Base-by-base conservation (phyloP, 2,888 invertebrate genomes). In the Heliconius ethilla region DNA sequence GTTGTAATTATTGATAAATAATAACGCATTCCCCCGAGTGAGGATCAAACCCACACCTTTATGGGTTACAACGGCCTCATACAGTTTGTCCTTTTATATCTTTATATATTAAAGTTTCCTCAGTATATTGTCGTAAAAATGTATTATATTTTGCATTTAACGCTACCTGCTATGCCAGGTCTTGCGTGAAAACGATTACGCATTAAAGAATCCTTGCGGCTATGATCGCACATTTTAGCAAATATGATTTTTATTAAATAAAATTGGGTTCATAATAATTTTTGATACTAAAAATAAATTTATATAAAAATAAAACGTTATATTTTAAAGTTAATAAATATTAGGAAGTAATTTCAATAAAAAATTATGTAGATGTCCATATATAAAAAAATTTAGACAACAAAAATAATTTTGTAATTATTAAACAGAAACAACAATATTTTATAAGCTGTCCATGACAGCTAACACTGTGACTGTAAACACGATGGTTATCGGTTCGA, bases 181-280 rank as follows among this genome's bases (percentile, higher is more conserved):
- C 72, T 72, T 51, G 72, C 66, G 77, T 66, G 77, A 77, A 76
- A 76, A 73, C 72, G 77, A 77, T 76, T 65, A 76, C 15, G 18
- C 40, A 27, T 63, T 65, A 40, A 59, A 74, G 63, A 74, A 63
- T 65, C 63, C 40, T 74, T 22, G 45, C 62, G 74, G 63, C 63
- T 40, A 63, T 62, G 40, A 63, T 63, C 63, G 10, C 27, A 74
- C 10, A 74, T 62, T 63, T 74, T 22, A 40, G 63, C 45, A 63
- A 63, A 74, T 63, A 40, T 74, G 62, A 18, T 63, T 63, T 74
- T 74, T 62, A 74, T 74, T 37, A 63, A 63, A 62, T 62, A 63
- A 22, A 40, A 74, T 27, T 37, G 63, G 69, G 40, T 69, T 69
- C 69, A 69, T 37, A n/a, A 67, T n/a, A 67, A 37, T 67, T 67